Conservation (phyloP, 2,888 invertebrate species). For the Augiades crinisus region DNA sequence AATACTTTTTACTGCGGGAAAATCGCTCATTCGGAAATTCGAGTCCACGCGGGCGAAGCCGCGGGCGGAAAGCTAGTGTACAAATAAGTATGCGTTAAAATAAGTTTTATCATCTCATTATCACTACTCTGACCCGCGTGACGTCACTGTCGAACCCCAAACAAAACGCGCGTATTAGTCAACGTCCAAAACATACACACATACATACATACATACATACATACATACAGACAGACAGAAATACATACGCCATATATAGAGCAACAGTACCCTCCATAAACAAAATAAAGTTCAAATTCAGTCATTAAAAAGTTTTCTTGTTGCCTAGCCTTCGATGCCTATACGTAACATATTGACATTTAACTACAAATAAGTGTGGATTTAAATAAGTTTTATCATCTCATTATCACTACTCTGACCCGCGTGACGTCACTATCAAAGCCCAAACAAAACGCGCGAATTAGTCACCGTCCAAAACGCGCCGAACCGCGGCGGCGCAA, state of each 20-base stretch:
- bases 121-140: slow-evolving; percentile 11
- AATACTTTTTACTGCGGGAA: no score
- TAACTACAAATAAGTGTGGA: background rate
- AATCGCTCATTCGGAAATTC: no score
- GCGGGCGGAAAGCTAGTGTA: no score
- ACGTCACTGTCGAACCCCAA: background rate
- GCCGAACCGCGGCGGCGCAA: background rate
- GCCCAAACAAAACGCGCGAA: background rate
- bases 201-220: no score
- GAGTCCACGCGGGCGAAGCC: no score
- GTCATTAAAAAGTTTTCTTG: no score
- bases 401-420: slow-evolving; percentile 12
- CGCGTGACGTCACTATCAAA: slow-evolving; percentile 3
- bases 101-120: slow-evolving; percentile 2
- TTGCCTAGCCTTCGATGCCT: background rate
- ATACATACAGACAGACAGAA: no score
- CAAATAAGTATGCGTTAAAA: background rate
- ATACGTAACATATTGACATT: background rate
- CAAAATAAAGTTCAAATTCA: no score
- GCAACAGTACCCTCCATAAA: no score
- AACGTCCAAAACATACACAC: no score
- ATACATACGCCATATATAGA: no score
- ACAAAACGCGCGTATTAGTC: background rate
- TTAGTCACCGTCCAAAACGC: background rate
- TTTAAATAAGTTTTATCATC: slow-evolving; percentile 1